Base-by-base conservation (phyloP, 2,797 vertebrate species). In the Tadarida brasiliensis region DNA sequence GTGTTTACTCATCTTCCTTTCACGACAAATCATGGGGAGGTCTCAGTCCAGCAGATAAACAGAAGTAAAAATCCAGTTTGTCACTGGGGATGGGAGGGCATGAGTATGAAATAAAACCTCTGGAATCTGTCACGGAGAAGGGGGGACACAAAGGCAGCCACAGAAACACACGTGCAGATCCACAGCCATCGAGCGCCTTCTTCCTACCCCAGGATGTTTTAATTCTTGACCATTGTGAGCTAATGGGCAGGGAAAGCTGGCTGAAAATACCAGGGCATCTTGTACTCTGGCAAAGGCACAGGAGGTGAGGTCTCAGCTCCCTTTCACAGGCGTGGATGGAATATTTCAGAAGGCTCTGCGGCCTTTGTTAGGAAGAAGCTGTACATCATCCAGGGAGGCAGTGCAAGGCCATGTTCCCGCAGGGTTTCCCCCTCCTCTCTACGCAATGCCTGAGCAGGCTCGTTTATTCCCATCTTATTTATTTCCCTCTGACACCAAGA, bases 401-500 rank as follows among this genome's bases (percentile, higher is more conserved):
- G 90, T 24, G 22, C 86, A 98, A 97, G 85, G 59, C 76, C 65
- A 33, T 17, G 77, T 94, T 87, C 76, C 97, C 2, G 2, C n/a
- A 30, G 1, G 15, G 33, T 94, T 93, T 92, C 74, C 68, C 47
- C 90, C 63, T 87, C 92, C 80, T 24, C 17, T 1, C 4, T 56
- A 35, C 24, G 26, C 30, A 94, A 56, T 84, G 95, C 83, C 95
- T 97, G 87, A 96, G 91, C 77, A 96, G 87, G 95, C 88, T 90
- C 51, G 7, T 86, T 61, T 82, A 74, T 96, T 94, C 83, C 71
- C 17, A 90, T 91, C 57, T 59, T 95, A 84, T 26, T 95, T 54
- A 28, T 95, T 94, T 91, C 90, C 86, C 93, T 85, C 90, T 96
- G 94, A 59, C 30, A 94, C 96, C 96, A 93, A 86, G 94, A 97